phyloP scores from a whole-genome alignment of 2,797 vertebrate species.

The Acanthurus tractus region DNA sequence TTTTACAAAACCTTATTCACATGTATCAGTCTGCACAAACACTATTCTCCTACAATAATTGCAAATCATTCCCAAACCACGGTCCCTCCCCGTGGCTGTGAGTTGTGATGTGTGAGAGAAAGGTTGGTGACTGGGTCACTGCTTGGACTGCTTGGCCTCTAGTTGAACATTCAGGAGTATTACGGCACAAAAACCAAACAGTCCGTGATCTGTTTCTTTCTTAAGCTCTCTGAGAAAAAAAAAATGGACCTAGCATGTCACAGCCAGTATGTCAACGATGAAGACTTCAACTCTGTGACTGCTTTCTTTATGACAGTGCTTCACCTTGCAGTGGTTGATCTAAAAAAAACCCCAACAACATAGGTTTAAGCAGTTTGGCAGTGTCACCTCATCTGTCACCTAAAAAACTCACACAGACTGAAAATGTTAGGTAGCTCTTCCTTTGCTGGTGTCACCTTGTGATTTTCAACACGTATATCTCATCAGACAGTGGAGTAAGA shows the following conservation, averaged over 20 bases:
- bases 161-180: slow-evolving; percentile 57
- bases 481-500: slow-evolving; percentile 21
- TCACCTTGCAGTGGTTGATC: slow-evolving; percentile 47
- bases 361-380: slow-evolving; percentile 71
- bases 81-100: slow-evolving; percentile 23
- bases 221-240: slow-evolving; percentile 26
- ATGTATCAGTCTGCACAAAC: slow-evolving; percentile 79
- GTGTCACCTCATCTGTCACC: slow-evolving; percentile 65
- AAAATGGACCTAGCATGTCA: too few species aligned
- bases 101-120: slow-evolving; percentile 36
- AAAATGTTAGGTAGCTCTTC: slow-evolving; percentile 46
- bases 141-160: slow-evolving; percentile 37
- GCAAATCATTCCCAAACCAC: slow-evolving; percentile 66
- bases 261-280: slow-evolving; percentile 5
- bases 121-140: slow-evolving; percentile 20
- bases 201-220: slow-evolving; percentile 21
- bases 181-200: slow-evolving; percentile 56
- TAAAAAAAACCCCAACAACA: not conserved
- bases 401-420: slow-evolving; percentile 47
- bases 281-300: slow-evolving; percentile 34
- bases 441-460: slow-evolving; percentile 43
- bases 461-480: slow-evolving; percentile 32
- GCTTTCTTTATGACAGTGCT: slow-evolving; percentile 40
- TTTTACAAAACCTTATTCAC: slow-evolving; percentile 86
- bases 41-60: slow-evolving; percentile 71